Base-by-base conservation (phyloP, 1,140 invertebrate species). In the Cydia fagiglandana region DNA sequence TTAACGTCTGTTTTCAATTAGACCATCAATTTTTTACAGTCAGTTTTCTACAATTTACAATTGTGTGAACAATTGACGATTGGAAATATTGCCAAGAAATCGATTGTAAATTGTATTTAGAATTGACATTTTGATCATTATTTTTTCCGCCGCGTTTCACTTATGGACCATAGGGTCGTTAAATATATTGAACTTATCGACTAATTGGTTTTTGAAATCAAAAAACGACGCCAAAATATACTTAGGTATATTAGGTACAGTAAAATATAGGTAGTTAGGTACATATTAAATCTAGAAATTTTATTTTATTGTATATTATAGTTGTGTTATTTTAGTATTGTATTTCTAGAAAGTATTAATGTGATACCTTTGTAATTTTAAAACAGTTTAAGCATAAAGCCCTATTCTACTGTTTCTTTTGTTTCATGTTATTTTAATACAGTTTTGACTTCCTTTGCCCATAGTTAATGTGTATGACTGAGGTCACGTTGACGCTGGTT, bases 1-100 rank as follows among this genome's bases (percentile, higher is more conserved):
- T 84, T 83, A 81, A 83, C 75, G 77, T 77, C 79, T 76, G 74
- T 77, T 80, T 81, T 81, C 80, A 80, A 84, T 83, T 84, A 82
- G 78, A 80, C 78, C 73, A 64, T 78, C 24, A 47, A 73, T 75
- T 77, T 78, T 78, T 78, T 70, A 70, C 30, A 34, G 17, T 38
- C 66, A 34, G 7, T 61, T 61, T 61, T 61, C 56, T 61, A 61
- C 56, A 61, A 61, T 61, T 61, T 61, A 61, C 56, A 61, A 61
- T 61, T 24, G 17, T 10, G 7, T 38, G 34, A 7, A 38, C 38
- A 61, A 24, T 24, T 61, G 6, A 24, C 56, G n/a, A 61, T 61
- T 24, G 56, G 20, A 24, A 9, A 20, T 61, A 20, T 61, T 61
- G 30, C 10, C 41, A 34, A 41, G 30, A 66, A 38, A 17, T 20